These are phyloP conservation scores for Spisula solida DNA, from an alignment of 2,888 invertebrate species.

Conservation along the genomic window DNA sequence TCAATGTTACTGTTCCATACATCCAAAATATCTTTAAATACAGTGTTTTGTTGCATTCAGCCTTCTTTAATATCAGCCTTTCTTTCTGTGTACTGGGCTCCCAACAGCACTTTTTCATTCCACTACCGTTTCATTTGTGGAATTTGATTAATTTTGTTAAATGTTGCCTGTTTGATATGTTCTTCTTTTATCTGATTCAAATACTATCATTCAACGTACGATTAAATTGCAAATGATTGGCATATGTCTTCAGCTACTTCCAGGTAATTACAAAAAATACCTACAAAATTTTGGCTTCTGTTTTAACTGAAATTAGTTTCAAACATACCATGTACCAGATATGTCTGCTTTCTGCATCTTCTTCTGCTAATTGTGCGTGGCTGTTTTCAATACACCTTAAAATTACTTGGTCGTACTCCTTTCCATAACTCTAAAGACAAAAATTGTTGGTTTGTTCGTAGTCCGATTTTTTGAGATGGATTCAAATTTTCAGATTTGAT, in stretches of 20 bases:
- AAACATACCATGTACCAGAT: neutral
- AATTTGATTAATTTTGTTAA: neutral
- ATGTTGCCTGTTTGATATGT: neutral
- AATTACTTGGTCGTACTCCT: neutral
- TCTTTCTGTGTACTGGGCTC: no score
- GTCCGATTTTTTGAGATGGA: no score
- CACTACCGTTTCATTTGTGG: no score
- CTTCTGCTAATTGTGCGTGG: neutral
- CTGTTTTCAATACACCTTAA: conserved; percentile 12
- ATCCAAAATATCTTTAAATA: no score
- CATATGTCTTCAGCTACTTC: neutral
- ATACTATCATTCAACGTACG: neutral
- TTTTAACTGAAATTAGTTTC: neutral
- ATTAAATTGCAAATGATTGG: conserved; percentile 3
- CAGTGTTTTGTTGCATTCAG: no score
- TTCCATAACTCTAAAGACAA: neutral
- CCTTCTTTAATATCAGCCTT: no score
- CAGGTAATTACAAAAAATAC: neutral
- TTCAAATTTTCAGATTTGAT: no score
- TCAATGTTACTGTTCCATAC: no score
- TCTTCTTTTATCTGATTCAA: neutral
- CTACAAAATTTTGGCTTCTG: neutral
- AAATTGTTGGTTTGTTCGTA: no score
- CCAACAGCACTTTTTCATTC: no score
- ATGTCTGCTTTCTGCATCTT: conserved; percentile 12